A percentile compares a stretch with the other conserved stretches of the same genome.
Conservation (phyloP, 2,888 invertebrate genomes). For the Hypsopygia costalis region DNA sequence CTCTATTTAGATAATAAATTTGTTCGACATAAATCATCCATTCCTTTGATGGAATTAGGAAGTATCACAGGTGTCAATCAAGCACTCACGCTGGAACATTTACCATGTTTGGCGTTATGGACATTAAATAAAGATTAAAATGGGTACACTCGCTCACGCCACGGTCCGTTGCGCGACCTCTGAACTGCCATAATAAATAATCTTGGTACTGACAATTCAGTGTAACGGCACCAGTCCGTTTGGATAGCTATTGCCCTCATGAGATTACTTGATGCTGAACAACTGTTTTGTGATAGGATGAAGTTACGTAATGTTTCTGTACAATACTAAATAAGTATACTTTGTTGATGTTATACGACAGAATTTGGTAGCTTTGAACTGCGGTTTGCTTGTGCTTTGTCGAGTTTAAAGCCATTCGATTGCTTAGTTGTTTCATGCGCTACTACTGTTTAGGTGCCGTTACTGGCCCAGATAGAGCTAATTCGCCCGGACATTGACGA, state of each 20-base stretch:
- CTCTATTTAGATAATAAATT: too few relatives aligned
- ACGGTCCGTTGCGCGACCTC: conserved; percentile 13
- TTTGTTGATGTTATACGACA: conserved; percentile 3
- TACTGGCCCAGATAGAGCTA: conserved; percentile 61
- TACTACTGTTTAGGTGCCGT: conserved; percentile 60
- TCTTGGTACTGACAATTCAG: conserved; percentile 14
- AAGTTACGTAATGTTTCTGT: conserved; percentile 5
- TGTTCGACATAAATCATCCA: too few relatives aligned
- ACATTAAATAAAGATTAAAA: not conserved
- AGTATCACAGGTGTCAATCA: too few relatives aligned
- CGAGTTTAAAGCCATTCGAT: conserved; percentile 48
- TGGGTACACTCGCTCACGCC: conserved; percentile 8
- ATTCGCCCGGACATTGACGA: conserved; percentile 49
- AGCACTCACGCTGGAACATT: not conserved
- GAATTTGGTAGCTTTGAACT: conserved; percentile 15
- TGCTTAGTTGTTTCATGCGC: conserved; percentile 46
- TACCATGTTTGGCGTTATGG: not conserved
- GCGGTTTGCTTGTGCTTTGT: conserved; percentile 25
- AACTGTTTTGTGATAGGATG: too few relatives aligned
- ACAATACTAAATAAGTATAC: conserved; percentile 14
- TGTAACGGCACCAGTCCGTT: conserved; percentile 15
- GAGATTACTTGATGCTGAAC: too few relatives aligned
- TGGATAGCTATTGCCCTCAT: not conserved
- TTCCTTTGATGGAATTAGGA: too few relatives aligned
- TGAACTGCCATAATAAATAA: conserved; percentile 13